Conservation (phyloP, 2,113 vertebrate species). For the Leptobrachium ailaonicum region DNA sequence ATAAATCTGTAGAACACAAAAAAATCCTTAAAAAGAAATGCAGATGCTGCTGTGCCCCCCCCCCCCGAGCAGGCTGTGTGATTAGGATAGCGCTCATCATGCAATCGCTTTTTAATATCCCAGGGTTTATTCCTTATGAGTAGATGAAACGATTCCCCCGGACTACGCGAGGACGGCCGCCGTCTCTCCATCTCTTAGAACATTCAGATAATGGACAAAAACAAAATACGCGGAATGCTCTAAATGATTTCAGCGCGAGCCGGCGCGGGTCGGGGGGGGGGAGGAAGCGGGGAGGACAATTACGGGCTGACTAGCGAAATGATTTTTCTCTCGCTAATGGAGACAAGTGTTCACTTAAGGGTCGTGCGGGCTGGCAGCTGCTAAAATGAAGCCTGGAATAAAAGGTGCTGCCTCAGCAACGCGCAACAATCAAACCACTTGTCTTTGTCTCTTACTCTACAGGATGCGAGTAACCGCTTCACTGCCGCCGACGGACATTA, state of each 20-base stretch:
- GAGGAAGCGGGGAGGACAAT: background rate
- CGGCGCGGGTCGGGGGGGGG: background rate
- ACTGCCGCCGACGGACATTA: background rate
- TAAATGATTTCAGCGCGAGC: background rate
- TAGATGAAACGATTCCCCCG: background rate
- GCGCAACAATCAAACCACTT: slow-evolving; percentile 6
- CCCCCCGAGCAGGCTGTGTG: too few species aligned
- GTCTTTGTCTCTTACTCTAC: background rate
- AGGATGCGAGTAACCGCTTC: slow-evolving; percentile 1
- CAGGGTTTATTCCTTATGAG: too few species aligned
- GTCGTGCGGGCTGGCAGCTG: slow-evolving; percentile 17
- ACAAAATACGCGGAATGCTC: background rate
- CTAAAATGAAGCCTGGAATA: background rate
- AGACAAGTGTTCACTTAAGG: slow-evolving; percentile 40
- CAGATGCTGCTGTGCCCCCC: too few species aligned
- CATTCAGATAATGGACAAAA: background rate
- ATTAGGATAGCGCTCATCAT: too few species aligned
- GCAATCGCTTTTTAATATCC: too few species aligned
- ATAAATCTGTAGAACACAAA: too few species aligned
- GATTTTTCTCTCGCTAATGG: slow-evolving; percentile 43
- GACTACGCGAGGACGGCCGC: background rate
- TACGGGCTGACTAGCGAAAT: slow-evolving; percentile 22
- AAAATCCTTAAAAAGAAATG: too few species aligned
- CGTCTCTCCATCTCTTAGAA: background rate
- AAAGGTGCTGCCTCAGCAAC: slow-evolving; percentile 30